A percentile compares a stretch with the other conserved stretches of the same genome.
These are phyloP conservation scores for Psilanteris sp. DNA, from an alignment of 1,140 invertebrate genomes.

Conservation along the genomic window DNA sequence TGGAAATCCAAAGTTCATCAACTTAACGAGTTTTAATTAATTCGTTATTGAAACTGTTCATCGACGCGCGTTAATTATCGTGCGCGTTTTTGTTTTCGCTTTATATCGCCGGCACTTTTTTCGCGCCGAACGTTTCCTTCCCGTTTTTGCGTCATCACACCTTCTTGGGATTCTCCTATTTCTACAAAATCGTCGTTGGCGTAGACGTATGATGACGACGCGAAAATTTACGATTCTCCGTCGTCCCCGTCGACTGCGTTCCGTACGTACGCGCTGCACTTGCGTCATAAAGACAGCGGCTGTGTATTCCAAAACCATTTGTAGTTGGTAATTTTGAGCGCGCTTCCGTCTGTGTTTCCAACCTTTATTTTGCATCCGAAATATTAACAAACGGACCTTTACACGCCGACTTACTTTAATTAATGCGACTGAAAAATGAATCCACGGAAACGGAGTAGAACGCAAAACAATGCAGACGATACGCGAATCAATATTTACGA, in stretches of 20 bases:
- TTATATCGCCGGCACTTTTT: constrained; percentile 31
- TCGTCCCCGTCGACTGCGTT: constrained; percentile 52
- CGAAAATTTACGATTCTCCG: constrained; percentile 67
- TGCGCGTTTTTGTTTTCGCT: no score
- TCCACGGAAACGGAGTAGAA: neutral
- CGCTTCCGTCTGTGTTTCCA: constrained; percentile 17
- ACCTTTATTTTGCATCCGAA: constrained; percentile 25
- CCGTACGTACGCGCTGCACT: constrained; percentile 27
- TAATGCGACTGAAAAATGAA: constrained; percentile 8
- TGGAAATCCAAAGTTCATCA: no score
- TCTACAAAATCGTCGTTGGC: constrained; percentile 64
- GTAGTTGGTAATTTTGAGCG: constrained; percentile 50
- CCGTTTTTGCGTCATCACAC: constrained; percentile 54
- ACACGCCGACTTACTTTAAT: constrained; percentile 38
- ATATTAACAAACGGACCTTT: constrained; percentile 39
- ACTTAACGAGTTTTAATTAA: no score
- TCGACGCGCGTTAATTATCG: no score
- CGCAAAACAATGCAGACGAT: constrained; percentile 15
- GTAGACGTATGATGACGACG: constrained; percentile 65
- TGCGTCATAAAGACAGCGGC: constrained; percentile 55
- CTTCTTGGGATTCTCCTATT: constrained; percentile 45
- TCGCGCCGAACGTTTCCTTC: constrained; percentile 26
- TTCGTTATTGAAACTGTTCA: no score
- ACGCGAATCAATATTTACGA: constrained; percentile 48
- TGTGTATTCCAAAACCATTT: constrained; percentile 59